Conservation (phyloP, 2,888 invertebrate species). For the Dynastes hyllus region DNA sequence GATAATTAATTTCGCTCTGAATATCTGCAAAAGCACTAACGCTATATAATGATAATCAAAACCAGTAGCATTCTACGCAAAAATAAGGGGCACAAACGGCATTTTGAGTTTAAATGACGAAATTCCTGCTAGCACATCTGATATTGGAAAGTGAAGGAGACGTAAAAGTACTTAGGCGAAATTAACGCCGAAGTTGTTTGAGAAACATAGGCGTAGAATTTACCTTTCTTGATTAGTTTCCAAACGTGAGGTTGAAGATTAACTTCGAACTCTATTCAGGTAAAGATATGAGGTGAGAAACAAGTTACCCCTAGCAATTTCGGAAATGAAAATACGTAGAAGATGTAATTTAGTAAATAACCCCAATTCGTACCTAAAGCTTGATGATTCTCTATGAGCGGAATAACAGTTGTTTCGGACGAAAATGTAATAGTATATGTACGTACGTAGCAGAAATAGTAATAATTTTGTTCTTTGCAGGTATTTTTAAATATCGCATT, state of each 20-base stretch:
- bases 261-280: constrained; percentile 6
- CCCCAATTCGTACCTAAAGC: not conserved
- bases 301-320: constrained; percentile 6
- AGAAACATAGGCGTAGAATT: constrained; percentile 29
- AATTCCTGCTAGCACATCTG: constrained; percentile 2
- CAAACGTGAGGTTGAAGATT: constrained; percentile 22
- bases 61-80: not conserved
- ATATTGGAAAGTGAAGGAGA: not conserved
- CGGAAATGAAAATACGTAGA: not conserved
- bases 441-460: no score
- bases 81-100: not conserved
- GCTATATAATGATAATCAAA: not conserved
- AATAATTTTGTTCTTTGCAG: no score
- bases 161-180: constrained; percentile 25
- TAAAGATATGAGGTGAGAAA: not conserved
- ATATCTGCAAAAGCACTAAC: not conserved
- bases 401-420: not conserved
- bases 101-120: not conserved
- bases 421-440: not conserved
- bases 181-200: constrained; percentile 30
- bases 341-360: not conserved
- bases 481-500: no score
- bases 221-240: constrained; percentile 42
- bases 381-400: not conserved
- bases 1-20: not conserved